These are phyloP conservation scores for Spilarctia lutea DNA, from an alignment of 2,888 invertebrate genomes.

Conservation along the genomic window DNA sequence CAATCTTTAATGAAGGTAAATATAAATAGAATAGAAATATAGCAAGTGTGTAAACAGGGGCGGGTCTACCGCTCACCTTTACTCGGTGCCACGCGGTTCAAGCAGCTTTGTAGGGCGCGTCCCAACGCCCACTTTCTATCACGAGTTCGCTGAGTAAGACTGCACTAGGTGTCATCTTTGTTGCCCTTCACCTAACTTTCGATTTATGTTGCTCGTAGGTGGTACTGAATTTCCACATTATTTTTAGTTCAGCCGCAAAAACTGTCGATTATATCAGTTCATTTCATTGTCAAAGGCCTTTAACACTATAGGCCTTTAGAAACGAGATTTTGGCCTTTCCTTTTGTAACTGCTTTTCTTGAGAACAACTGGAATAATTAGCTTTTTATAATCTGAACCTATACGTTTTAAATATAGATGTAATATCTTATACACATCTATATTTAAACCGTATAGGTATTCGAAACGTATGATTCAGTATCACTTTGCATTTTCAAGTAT, in stretches of 20 bases:
- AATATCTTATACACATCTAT: too few species aligned
- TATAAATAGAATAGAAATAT: too few species aligned
- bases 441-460: background rate
- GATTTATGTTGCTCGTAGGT: conserved; percentile 47
- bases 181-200: conserved; percentile 58
- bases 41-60: conserved; percentile 72
- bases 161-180: conserved; percentile 65
- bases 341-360: background rate
- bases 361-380: background rate
- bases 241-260: background rate
- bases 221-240: conserved; percentile 50
- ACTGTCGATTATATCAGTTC: background rate
- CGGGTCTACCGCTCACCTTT: conserved; percentile 78
- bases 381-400: background rate
- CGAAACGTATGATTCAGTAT: conserved; percentile 44
- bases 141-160: conserved; percentile 82
- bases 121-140: conserved; percentile 84
- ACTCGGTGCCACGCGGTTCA: conserved; percentile 75
- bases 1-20: conserved; percentile 18
- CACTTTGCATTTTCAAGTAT: conserved; percentile 39
- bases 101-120: conserved; percentile 82
- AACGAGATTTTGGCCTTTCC: too few species aligned
- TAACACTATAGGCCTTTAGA: too few species aligned
- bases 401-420: background rate
- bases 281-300: background rate